Base-by-base conservation (phyloP, 2,888 invertebrate genomes). In the Pachliopta kotzebuea region DNA sequence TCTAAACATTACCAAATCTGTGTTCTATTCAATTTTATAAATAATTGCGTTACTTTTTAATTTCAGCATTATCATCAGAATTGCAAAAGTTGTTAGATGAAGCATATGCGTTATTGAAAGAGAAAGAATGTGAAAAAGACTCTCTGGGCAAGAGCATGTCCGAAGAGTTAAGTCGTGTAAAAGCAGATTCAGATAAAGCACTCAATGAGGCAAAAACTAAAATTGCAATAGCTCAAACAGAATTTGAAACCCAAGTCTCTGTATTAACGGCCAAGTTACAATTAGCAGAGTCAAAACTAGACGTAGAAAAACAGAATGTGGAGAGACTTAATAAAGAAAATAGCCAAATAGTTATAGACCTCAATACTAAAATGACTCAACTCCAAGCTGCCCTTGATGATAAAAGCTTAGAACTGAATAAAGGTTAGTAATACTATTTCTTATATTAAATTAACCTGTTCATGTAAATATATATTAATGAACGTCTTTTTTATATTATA, bases 161-260 rank as follows among this genome's bases (percentile, higher is more conserved):
- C 1, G 92, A 92, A 23, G 92, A 92, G 74, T 72, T 92, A 24
- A 72, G 81, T 18, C 86, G 85, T 77, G 75, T 89, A 0, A 91
- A 84, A 73, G 72, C 76, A 3, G 92, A 95, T 91, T 81, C 93
- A 73, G 79, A 93, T 86, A 83, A 92, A 77, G 84, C 88, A 72
- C 74, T 91, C 11, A 88, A 81, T 65, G 92, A 92, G 80, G 85
- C 90, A 56, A 93, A 87, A 82, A 94, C 94, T n/a, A 95, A 95
- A 83, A 89, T 94, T 54, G 93, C 94, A 66, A 94, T 95, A 75
- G 93, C 93, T 67, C 87, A 95, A 70, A 92, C 94, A 0, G 93
- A 93, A 75, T 91, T 94, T 56, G 93, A 93, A 70, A 93, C 93
- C 56, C 93, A 94, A 78, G 79, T 93, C n/a, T 92, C 93, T 3